phyloP scores from a whole-genome alignment of 2,888 invertebrate species.

The Pherbina coryleti region DNA sequence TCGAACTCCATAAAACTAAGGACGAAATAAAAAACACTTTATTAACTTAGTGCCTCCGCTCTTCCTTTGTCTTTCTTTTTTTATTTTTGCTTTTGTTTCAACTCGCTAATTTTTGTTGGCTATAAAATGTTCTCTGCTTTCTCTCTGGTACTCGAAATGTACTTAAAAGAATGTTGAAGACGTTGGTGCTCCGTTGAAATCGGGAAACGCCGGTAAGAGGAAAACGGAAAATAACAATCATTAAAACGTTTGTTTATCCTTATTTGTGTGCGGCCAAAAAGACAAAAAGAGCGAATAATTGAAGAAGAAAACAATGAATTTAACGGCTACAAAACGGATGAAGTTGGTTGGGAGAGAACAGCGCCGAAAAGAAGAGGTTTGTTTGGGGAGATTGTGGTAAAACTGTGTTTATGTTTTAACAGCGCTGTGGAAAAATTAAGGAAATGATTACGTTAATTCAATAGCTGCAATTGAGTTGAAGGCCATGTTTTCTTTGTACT shows the following conservation, averaged over 20 bases:
- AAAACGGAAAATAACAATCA: conserved; percentile 57
- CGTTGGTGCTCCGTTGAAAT: conserved; percentile 6
- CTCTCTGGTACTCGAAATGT: not conserved
- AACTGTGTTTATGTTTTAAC: conserved; percentile 20
- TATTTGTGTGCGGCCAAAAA: conserved; percentile 32
- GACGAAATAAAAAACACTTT: conserved; percentile 38
- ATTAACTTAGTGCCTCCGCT: conserved; percentile 37
- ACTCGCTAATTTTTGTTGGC: conserved; percentile 37
- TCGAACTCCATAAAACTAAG: conserved; percentile 38
- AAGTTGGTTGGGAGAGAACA: conserved; percentile 31
- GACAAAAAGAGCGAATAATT: conserved; percentile 24
- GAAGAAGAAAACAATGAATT: not conserved
- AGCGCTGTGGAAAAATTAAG: conserved; percentile 28
- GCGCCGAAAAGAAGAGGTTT: not conserved
- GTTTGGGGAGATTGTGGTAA: not conserved
- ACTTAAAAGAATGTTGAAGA: conserved; percentile 10
- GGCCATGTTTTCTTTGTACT: not conserved
- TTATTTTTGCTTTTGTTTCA: conserved; percentile 7
- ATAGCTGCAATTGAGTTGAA: conserved; percentile 36
- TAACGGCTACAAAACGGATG: conserved; percentile 52
- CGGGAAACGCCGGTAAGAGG: not conserved
- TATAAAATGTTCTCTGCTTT: not conserved
- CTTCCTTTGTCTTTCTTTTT: conserved; percentile 23
- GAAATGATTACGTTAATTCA: conserved; percentile 45
- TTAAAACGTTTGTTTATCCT: conserved; percentile 56